phyloP scores from a whole-genome alignment of 2,888 invertebrate genomes.

The Aethes cnicana region DNA sequence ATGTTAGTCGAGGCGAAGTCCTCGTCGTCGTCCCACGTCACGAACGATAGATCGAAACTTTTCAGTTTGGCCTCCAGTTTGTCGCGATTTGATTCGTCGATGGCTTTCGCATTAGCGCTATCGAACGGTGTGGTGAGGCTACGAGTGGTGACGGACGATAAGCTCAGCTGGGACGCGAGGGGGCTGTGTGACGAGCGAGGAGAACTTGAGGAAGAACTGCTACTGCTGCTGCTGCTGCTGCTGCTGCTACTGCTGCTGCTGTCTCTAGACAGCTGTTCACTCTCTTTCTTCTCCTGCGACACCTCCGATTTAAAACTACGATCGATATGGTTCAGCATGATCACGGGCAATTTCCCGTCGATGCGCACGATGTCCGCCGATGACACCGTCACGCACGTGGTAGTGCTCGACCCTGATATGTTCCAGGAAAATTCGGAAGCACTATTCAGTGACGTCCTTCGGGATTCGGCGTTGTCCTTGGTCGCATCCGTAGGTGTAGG shows the following conservation, averaged over 20 bases:
- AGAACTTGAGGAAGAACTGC: conserved; percentile 1
- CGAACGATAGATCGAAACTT: conserved; percentile 49
- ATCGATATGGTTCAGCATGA: conserved; percentile 49
- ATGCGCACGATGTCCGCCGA: conserved; percentile 55
- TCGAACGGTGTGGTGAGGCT: conserved; percentile 5
- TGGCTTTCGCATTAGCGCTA: neutral
- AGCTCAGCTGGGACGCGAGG: conserved; percentile 31
- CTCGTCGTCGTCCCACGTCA: conserved; percentile 44
- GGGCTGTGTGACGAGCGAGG: conserved; percentile 10
- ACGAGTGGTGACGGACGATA: conserved; percentile 35
- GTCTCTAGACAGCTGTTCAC: conserved; percentile 26
- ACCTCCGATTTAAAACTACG: conserved; percentile 18
- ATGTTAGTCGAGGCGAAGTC: conserved; percentile 17
- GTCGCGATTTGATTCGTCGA: conserved; percentile 32
- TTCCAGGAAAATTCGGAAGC: conserved; percentile 61
- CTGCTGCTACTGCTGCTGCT: conserved; percentile 18
- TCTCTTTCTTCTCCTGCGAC: conserved; percentile 1
- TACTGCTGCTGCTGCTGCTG: neutral
- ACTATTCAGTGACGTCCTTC: conserved; percentile 47
- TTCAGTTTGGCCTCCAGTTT: conserved; percentile 43
- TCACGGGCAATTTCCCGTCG: conserved; percentile 59
- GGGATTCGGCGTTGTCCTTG: conserved; percentile 35
- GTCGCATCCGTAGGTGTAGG: neutral
- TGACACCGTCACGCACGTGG: conserved; percentile 51
- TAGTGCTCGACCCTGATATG: conserved; percentile 60